Evolutionary conservation across 64 coral and sea anemone species (phyloP).

Genomic region (Stylophora pistillata): DNA sequence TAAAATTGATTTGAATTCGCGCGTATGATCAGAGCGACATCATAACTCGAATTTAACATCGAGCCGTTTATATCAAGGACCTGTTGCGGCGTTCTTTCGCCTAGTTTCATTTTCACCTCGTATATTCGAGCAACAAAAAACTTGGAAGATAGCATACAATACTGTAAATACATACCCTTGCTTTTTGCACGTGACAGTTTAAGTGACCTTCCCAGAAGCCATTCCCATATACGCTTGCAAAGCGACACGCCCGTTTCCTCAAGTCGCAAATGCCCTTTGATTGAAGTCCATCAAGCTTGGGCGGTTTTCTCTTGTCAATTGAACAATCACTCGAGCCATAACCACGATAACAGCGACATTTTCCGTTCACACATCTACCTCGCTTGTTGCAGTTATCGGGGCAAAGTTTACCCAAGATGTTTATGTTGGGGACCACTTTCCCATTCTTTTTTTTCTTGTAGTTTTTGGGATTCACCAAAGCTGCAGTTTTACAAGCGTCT

Average conservation of each 20-base stretch:
- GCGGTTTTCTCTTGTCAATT: slow-evolving; percentile 62
- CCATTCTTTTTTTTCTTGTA: slow-evolving; percentile 77
- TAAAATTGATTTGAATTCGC: too few relatives aligned
- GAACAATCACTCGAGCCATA: slow-evolving; percentile 76
- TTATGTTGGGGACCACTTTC: slow-evolving; percentile 58
- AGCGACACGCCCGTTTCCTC: slow-evolving; percentile 72
- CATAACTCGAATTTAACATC: too few relatives aligned
- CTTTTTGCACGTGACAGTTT: slow-evolving; percentile 82
- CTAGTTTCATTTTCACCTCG: neutral
- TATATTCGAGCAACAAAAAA: neutral
- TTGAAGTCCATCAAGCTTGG: slow-evolving; percentile 52
- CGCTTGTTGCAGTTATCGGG: slow-evolving; percentile 76
- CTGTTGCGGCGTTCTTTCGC: too few relatives aligned
- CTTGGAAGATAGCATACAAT: neutral
- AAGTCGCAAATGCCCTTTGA: slow-evolving; percentile 87
- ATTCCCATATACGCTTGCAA: slow-evolving; percentile 69
- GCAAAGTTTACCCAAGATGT: slow-evolving; percentile 63
- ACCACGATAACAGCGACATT: slow-evolving; percentile 63
- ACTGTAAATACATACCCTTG: slow-evolving; percentile 33
- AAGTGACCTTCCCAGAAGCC: slow-evolving; percentile 75
- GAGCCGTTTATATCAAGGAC: too few relatives aligned
- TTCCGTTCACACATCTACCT: slow-evolving; percentile 71
- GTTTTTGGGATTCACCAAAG: slow-evolving; percentile 74
- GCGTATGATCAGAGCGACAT: too few relatives aligned
- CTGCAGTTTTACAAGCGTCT: slow-evolving; percentile 59